Evolutionary conservation across 2,797 vertebrate genomes (phyloP).

Genomic region (Sternotherus odoratus): DNA sequence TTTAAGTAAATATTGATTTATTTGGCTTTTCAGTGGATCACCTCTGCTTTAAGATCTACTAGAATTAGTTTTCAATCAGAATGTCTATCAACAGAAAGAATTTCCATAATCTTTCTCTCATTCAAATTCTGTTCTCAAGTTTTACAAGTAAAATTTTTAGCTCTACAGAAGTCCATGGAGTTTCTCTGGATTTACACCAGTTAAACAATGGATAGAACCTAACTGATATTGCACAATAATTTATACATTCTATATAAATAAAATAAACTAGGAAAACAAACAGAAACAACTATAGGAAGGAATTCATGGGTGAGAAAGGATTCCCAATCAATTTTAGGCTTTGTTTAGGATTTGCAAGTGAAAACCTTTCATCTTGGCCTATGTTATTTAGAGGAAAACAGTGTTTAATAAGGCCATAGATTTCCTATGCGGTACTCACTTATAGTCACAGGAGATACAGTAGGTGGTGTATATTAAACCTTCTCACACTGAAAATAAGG

Average conservation of each 20-base stretch:
- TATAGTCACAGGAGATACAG: not conserved
- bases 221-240: not conserved
- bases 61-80: not conserved
- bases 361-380: not conserved
- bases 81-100: not conserved
- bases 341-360: not conserved
- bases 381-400: not conserved
- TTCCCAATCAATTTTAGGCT: not conserved
- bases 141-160: not conserved
- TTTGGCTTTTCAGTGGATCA: not conserved
- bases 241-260: not conserved
- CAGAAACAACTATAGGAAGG: not conserved
- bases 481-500: not conserved
- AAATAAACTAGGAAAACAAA: not conserved
- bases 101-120: too few relatives aligned
- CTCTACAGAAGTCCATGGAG: not conserved
- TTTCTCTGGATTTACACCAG: not conserved
- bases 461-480: not conserved
- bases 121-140: too few relatives aligned
- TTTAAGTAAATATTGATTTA: not conserved
- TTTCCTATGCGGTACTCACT: too few relatives aligned
- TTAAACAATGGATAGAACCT: not conserved
- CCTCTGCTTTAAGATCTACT: too few relatives aligned
- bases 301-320: not conserved
- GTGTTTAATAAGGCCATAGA: too few relatives aligned